Conservation (phyloP, 2,797 vertebrate genomes). For the Cyclopterus lumpus region DNA sequence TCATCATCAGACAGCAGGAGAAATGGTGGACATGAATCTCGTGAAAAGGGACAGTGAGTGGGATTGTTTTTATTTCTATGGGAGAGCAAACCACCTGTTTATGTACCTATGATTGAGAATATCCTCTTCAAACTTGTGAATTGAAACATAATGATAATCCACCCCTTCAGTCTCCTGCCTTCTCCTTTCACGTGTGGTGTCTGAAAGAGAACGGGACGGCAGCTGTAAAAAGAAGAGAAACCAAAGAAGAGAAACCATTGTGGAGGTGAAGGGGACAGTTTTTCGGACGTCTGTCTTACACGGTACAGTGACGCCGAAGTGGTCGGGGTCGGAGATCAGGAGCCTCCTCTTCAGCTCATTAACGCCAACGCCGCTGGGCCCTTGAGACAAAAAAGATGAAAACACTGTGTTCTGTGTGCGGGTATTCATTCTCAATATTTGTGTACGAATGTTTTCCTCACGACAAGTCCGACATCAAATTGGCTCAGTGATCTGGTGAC, state of each 20-base stretch:
- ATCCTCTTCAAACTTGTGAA: conserved; percentile 91
- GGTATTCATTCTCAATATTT: conserved; percentile 48
- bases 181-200: conserved; percentile 90
- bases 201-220: conserved; percentile 72
- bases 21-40: background rate
- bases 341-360: conserved; percentile 83
- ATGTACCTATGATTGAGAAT: conserved; percentile 92
- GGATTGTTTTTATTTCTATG: conserved; percentile 12
- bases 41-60: background rate
- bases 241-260: conserved; percentile 1
- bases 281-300: conserved; percentile 63
- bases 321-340: conserved; percentile 80
- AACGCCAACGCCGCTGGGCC: conserved; percentile 81
- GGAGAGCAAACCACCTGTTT: conserved; percentile 18
- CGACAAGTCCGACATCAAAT: conserved; percentile 61
- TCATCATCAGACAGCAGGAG: background rate
- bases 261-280: conserved; percentile 6
- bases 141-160: conserved; percentile 94
- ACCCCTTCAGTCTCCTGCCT: conserved; percentile 90
- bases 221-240: conserved; percentile 14
- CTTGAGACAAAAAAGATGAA: conserved; percentile 65
- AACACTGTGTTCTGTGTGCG: conserved; percentile 40
- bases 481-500: conserved; percentile 49
- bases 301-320: conserved; percentile 75
- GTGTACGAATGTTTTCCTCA: conserved; percentile 58